Base-by-base conservation (phyloP, 1,140 invertebrate genomes). In the Pararge aegeria region DNA sequence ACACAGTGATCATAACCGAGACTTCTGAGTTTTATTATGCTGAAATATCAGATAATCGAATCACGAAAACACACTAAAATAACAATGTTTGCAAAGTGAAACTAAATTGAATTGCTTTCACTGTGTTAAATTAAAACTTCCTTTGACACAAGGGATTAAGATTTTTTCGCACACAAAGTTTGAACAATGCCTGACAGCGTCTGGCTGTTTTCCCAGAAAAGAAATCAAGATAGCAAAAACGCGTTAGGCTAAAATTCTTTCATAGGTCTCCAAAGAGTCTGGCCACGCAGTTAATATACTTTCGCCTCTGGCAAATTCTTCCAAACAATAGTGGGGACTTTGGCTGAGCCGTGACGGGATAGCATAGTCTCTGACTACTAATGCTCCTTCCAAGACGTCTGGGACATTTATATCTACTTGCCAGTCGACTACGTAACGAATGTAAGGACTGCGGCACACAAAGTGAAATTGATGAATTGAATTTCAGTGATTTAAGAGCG, bases 391-490 rank as follows among this genome's bases (percentile, higher is more conserved):
- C 55, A 66, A 61, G 66, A 70, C 61, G 60, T 66, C 62, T 57
- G 60, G 57, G 73, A 71, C 75, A 64, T 78, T 73, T 73, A 75
- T 78, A 75, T 70, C 67, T 67, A 55, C 64, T 48, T 66, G 46
- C 52, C 56, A 61, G 42, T 46, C 29, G 61, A 74, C 68, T 73
- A 66, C 58, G 58, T 66, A 73, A 73, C 65, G 61, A 66, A 54
- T 24, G 52, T 61, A 51, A 54, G 38, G 66, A n/a, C 55, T 27
- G 54, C 19, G 56, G 7, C 54, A 62, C 55, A 68, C 46, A 42
- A 50, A 49, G 46, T 50, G 54, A 38, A 40, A 53, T 53, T 40
- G 18, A 46, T 46, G 16, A 46, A 46, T 46, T 20, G 42, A 46
- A 46, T 46, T 46, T 46, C 42, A 46, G 42, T 46, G 42, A 46